These are phyloP conservation scores for Ryuthela nishihirai DNA, from an alignment of 2,888 invertebrate genomes.

Conservation along the genomic window DNA sequence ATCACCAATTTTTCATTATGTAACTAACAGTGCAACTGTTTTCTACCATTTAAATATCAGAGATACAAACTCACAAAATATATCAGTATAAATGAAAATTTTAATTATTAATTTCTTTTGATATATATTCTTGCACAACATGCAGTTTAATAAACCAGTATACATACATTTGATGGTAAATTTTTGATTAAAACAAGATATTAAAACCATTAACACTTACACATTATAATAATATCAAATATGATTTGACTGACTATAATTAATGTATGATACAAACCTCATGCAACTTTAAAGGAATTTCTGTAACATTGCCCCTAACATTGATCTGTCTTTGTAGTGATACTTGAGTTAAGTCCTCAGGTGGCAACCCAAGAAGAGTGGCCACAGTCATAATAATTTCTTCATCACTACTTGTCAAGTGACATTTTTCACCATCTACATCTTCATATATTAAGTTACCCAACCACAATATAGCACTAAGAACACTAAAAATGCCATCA, in stretches of 20 bases:
- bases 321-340: constrained; percentile 76
- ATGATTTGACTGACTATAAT: neutral
- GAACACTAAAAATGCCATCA: constrained; percentile 80
- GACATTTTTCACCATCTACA: constrained; percentile 79
- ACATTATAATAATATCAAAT: neutral
- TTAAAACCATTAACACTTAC: too few relatives aligned
- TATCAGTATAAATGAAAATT: too few relatives aligned
- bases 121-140: too few relatives aligned
- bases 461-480: constrained; percentile 85
- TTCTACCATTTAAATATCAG: too few relatives aligned
- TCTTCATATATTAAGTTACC: constrained; percentile 84
- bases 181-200: too few relatives aligned
- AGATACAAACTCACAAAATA: too few relatives aligned
- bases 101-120: too few relatives aligned
- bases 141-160: too few relatives aligned
- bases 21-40: too few relatives aligned
- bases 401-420: constrained; percentile 66
- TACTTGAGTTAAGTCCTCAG: constrained; percentile 70
- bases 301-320: constrained; percentile 86
- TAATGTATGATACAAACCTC: constrained; percentile 56
- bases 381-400: constrained; percentile 70
- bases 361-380: constrained; percentile 67
- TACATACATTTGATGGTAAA: too few relatives aligned
- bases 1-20: too few relatives aligned
- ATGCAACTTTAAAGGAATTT: constrained; percentile 80